phyloP scores from a whole-genome alignment of 1,140 invertebrate genomes.

The Drosophila orosa region DNA sequence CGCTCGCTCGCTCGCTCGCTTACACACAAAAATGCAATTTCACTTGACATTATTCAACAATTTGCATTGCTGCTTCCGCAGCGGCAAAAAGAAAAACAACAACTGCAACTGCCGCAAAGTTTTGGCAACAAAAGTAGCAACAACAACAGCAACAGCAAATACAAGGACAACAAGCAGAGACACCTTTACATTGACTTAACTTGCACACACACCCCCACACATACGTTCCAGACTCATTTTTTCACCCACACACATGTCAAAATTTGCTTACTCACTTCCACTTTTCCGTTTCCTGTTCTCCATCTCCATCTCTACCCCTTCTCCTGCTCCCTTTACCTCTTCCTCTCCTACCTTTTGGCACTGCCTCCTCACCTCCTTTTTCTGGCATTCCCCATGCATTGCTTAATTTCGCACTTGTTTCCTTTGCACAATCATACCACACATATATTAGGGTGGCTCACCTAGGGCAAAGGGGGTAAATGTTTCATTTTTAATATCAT shows the following conservation, averaged over 20 bases:
- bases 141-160: constrained; percentile 26
- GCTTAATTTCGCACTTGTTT: constrained; percentile 75
- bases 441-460: constrained; percentile 18
- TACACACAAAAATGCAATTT: constrained; percentile 60
- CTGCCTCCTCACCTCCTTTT: constrained; percentile 6
- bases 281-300: constrained; percentile 40
- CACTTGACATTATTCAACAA: constrained; percentile 77
- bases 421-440: constrained; percentile 28
- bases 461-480: not conserved
- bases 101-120: constrained; percentile 47
- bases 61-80: constrained; percentile 75
- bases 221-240: constrained; percentile 7
- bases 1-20: constrained; percentile 6
- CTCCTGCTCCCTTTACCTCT: not conserved
- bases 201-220: constrained; percentile 3
- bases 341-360: not conserved
- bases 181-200: constrained; percentile 59
- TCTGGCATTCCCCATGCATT: constrained; percentile 44
- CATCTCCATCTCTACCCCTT: not conserved
- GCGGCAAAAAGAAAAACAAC: constrained; percentile 27
- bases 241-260: constrained; percentile 43
- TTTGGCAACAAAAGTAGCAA: constrained; percentile 30
- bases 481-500: not conserved
- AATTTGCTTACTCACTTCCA: constrained; percentile 76
- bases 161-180: constrained; percentile 36